Conservation (phyloP, 2,888 invertebrate species). For the Ectemnius continuus region DNA sequence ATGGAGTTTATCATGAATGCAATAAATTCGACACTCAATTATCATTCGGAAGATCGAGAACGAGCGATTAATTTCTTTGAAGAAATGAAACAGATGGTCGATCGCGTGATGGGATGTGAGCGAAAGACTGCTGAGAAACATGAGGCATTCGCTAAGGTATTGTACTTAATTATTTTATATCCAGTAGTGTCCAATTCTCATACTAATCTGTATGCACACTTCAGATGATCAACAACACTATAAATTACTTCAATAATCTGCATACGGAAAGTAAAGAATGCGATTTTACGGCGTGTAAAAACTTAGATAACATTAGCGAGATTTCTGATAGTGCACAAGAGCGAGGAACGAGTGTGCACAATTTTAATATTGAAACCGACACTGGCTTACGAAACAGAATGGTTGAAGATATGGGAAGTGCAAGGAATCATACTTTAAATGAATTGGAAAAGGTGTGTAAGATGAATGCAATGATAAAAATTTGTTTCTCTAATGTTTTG, state of each 20-base stretch:
- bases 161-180: neutral
- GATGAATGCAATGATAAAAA: too few species aligned
- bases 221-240: conserved; percentile 62
- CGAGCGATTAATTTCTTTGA: conserved; percentile 57
- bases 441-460: too few species aligned
- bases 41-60: conserved; percentile 57
- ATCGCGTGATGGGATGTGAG: neutral
- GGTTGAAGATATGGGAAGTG: too few species aligned
- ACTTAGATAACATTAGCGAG: conserved; percentile 49
- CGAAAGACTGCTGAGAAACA: conserved; percentile 49
- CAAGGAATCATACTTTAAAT: too few species aligned
- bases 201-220: neutral
- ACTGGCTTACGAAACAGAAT: too few species aligned
- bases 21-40: conserved; percentile 56
- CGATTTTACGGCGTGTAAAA: conserved; percentile 38
- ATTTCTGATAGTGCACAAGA: conserved; percentile 45
- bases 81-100: conserved; percentile 46
- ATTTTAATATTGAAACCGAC: too few species aligned
- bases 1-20: conserved; percentile 57
- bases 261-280: conserved; percentile 50
- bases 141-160: conserved; percentile 51
- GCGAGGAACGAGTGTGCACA: too few species aligned
- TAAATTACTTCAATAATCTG: conserved; percentile 52
- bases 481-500: too few species aligned
- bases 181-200: neutral